Evolutionary conservation across 2,888 invertebrate genomes (phyloP).

Genomic region (Mechanitis messenoides): DNA sequence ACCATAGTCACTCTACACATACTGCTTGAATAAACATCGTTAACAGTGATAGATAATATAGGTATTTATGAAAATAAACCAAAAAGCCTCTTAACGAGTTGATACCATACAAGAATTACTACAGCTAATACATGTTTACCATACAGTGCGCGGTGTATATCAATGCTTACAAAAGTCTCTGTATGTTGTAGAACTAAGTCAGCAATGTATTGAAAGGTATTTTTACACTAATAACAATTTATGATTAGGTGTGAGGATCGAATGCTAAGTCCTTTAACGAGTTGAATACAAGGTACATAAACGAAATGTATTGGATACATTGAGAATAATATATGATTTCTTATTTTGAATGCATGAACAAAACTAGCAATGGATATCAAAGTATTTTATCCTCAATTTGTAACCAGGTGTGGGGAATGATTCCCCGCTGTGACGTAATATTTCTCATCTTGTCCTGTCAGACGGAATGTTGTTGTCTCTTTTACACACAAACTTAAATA

Average conservation of each 20-base stretch:
- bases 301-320: constrained; percentile 32
- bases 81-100: constrained; percentile 68
- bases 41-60: constrained; percentile 73
- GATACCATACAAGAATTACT: constrained; percentile 34
- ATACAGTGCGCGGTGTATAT: constrained; percentile 7
- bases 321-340: constrained; percentile 26
- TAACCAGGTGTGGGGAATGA: constrained; percentile 37
- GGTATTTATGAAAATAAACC: constrained; percentile 75
- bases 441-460: constrained; percentile 66
- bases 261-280: constrained; percentile 5
- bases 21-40: constrained; percentile 76
- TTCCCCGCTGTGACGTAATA: constrained; percentile 73
- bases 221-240: constrained; percentile 1
- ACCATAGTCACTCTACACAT: constrained; percentile 45
- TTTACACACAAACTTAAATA: constrained; percentile 66
- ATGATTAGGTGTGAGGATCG: constrained; percentile 3
- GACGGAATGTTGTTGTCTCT: constrained; percentile 62
- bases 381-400: neutral
- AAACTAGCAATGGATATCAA: constrained; percentile 35
- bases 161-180: neutral
- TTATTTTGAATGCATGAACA: constrained; percentile 8
- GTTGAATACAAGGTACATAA: constrained; percentile 9
- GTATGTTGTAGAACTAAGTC: neutral
- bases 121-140: neutral
- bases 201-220: constrained; percentile 8